phyloP scores from a whole-genome alignment of 2,797 vertebrate genomes.

The Neosilurus mollespiculum region DNA sequence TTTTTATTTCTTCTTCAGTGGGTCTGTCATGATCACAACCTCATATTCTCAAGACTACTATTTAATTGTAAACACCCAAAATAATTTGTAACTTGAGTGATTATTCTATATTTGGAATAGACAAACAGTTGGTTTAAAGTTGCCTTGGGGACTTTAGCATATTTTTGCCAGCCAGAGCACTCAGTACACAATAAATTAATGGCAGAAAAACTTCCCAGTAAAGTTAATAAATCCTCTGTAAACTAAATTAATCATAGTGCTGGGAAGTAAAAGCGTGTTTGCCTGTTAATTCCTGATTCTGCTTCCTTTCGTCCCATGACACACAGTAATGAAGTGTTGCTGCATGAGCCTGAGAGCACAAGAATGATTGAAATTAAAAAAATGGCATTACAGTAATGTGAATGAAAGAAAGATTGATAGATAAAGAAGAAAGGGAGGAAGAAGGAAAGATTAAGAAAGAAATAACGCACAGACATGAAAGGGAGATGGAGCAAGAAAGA shows the following conservation, averaged over 20 bases:
- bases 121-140: neutral
- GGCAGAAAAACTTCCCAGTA: neutral
- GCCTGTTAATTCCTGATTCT: conserved; percentile 5
- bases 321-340: neutral
- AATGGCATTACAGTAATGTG: neutral
- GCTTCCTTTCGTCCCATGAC: neutral
- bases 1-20: neutral
- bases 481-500: neutral
- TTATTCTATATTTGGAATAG: neutral
- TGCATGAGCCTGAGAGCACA: neutral
- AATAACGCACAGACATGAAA: too few species aligned
- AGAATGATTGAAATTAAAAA: neutral
- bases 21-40: neutral
- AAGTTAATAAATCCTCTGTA: conserved; percentile 10
- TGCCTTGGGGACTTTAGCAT: neutral
- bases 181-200: neutral
- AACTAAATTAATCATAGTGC: neutral
- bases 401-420: neutral
- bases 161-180: neutral
- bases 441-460: neutral
- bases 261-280: neutral
- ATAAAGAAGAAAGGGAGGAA: neutral
- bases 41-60: neutral
- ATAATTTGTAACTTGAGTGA: neutral
- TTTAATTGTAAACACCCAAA: neutral